These are phyloP conservation scores for Hermaeophaga mercurialis DNA, from an alignment of 2,888 invertebrate genomes.

Conservation along the genomic window DNA sequence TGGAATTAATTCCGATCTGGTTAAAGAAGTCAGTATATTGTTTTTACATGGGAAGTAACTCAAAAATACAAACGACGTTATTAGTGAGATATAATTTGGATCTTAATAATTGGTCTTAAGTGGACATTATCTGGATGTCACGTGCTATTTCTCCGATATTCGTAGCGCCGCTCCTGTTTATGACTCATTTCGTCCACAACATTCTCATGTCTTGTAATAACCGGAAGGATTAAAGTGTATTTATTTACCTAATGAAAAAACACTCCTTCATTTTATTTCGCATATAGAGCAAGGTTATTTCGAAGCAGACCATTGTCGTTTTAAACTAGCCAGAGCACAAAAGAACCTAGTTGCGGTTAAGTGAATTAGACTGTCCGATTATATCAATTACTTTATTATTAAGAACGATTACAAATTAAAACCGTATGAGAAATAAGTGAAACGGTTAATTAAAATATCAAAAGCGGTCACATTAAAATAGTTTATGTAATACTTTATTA, in stretches of 20 bases:
- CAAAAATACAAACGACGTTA: too few relatives aligned
- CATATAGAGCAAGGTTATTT: slow-evolving; percentile 4
- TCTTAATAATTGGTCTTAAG: too few relatives aligned
- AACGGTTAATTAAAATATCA: too few relatives aligned
- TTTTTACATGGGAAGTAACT: too few relatives aligned
- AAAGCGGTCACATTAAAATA: neutral
- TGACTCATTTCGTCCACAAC: too few relatives aligned
- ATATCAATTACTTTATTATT: neutral
- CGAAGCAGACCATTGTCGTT: neutral
- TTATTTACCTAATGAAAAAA: neutral
- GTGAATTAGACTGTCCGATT: neutral
- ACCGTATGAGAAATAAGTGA: neutral
- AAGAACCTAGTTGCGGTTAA: neutral
- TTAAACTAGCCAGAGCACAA: neutral
- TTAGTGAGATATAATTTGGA: too few relatives aligned
- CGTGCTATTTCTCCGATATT: too few relatives aligned
- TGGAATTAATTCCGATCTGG: too few relatives aligned
- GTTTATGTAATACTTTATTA: neutral
- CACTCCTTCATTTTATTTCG: neutral
- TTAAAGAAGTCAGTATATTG: too few relatives aligned
- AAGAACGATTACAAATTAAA: neutral
- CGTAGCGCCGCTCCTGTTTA: too few relatives aligned
- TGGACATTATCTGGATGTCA: too few relatives aligned
- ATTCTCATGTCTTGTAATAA: too few relatives aligned
- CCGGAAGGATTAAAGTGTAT: neutral